A percentile compares a stretch with the other conserved stretches of the same genome.
phyloP scores from a whole-genome alignment of 2,888 invertebrate species.

The Tiliacea aurago region DNA sequence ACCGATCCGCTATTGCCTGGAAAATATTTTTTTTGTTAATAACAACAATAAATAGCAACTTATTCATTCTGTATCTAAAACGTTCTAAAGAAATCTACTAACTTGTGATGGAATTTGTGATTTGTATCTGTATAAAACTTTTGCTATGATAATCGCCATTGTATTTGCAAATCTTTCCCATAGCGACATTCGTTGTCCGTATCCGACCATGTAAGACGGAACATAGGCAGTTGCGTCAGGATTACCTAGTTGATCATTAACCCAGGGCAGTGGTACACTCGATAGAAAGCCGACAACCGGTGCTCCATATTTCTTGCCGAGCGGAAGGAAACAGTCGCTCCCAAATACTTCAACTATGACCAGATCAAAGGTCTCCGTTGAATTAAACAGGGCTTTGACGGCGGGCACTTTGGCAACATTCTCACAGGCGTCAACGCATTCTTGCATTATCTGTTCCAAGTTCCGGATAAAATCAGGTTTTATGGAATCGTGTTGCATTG shows the following conservation, averaged over 20 bases:
- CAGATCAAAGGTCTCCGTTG: slow-evolving; percentile 81
- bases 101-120: slow-evolving; percentile 87
- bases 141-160: slow-evolving; percentile 81
- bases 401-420: slow-evolving; percentile 82
- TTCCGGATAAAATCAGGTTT: slow-evolving; percentile 84
- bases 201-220: slow-evolving; percentile 89
- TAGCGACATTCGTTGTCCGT: slow-evolving; percentile 86
- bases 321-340: slow-evolving; percentile 90
- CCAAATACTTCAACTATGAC: slow-evolving; percentile 89
- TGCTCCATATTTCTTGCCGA: slow-evolving; percentile 88
- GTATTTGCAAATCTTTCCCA: slow-evolving; percentile 88
- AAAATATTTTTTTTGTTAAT: slow-evolving; percentile 48
- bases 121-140: slow-evolving; percentile 81
- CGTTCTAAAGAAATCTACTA: slow-evolving; percentile 9
- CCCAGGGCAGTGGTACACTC: slow-evolving; percentile 90
- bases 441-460: slow-evolving; percentile 86
- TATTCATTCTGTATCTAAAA: slow-evolving; percentile 1
- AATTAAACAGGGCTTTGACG: slow-evolving; percentile 81
- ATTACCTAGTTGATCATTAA: slow-evolving; percentile 89
- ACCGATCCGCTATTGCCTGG: slow-evolving; percentile 85
- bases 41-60: slow-evolving; percentile 5
- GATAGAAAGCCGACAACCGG: slow-evolving; percentile 90
- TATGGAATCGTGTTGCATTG: slow-evolving; percentile 76
- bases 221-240: slow-evolving; percentile 90
- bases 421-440: slow-evolving; percentile 86